These are phyloP conservation scores for Takifugu flavidus DNA, from an alignment of 2,113 vertebrate species.

Conservation along the genomic window DNA sequence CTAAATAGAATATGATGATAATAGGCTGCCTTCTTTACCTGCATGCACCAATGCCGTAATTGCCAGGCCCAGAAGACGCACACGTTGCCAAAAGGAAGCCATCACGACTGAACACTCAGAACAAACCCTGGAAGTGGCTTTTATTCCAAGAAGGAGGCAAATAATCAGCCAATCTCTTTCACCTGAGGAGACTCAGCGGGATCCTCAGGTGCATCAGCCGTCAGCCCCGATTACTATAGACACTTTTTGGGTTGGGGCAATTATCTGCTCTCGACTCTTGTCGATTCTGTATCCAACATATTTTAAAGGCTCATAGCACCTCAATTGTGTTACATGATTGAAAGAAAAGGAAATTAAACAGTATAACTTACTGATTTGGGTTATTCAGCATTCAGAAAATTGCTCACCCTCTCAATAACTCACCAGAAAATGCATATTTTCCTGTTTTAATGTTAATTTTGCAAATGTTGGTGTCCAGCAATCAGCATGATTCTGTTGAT, in stretches of 20 bases:
- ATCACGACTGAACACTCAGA: slow-evolving; percentile 24
- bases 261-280: too few relatives aligned
- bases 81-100: slow-evolving; percentile 33
- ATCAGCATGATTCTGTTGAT: too few relatives aligned
- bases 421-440: too few relatives aligned
- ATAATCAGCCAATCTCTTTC: slow-evolving; percentile 39
- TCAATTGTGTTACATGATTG: too few relatives aligned
- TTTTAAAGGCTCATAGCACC: too few relatives aligned
- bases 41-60: slow-evolving; percentile 23
- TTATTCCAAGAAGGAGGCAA: slow-evolving; percentile 1
- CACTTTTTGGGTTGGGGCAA: background rate
- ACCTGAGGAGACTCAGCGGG: slow-evolving; percentile 35
- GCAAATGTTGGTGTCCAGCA: too few relatives aligned
- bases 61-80: slow-evolving; percentile 13
- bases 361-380: too few relatives aligned
- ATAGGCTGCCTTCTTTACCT: slow-evolving; percentile 36
- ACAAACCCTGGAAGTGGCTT: background rate
- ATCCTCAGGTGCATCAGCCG: slow-evolving; percentile 19
- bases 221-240: background rate
- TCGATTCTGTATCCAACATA: too few relatives aligned
- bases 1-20: background rate
- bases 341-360: too few relatives aligned
- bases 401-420: too few relatives aligned
- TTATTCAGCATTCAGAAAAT: too few relatives aligned
- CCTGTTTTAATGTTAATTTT: too few relatives aligned